Evolutionary conservation across 2,888 invertebrate genomes (phyloP).

Genomic region (Nyleta sp.): DNA sequence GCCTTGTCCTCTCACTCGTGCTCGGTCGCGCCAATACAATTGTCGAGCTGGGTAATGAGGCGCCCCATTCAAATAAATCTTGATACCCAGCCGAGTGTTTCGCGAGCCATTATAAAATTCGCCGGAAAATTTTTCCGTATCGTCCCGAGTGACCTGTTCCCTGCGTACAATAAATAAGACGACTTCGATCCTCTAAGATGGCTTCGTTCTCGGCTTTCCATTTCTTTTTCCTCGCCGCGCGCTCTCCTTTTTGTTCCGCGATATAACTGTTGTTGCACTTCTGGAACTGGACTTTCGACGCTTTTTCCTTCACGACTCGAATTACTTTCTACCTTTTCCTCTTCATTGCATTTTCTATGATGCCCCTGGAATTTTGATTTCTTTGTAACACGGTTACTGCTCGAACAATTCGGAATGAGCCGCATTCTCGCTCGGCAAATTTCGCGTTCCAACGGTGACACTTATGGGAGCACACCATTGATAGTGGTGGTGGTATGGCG

Average conservation of each 20-base stretch:
- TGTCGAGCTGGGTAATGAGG: slow-evolving; percentile 80
- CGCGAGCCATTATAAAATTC: slow-evolving; percentile 77
- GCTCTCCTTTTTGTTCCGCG: slow-evolving; percentile 17
- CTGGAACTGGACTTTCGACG: slow-evolving; percentile 39
- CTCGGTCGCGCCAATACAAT: slow-evolving; percentile 76
- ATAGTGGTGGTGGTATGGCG: background rate
- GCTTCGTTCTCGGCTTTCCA: slow-evolving; percentile 19
- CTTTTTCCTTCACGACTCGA: slow-evolving; percentile 35
- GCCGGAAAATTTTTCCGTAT: slow-evolving; percentile 50
- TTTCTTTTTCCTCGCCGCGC: slow-evolving; percentile 21
- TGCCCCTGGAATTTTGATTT: slow-evolving; percentile 56
- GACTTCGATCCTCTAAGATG: slow-evolving; percentile 16
- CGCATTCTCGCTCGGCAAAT: slow-evolving; percentile 27
- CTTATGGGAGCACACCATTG: slow-evolving; percentile 15
- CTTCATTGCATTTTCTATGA: slow-evolving; percentile 64
- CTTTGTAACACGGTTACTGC: slow-evolving; percentile 41
- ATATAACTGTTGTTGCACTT: slow-evolving; percentile 53
- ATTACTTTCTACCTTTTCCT: slow-evolving; percentile 47
- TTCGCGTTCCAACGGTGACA: slow-evolving; percentile 9
- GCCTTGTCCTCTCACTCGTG: slow-evolving; percentile 63
- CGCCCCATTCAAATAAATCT: slow-evolving; percentile 81
- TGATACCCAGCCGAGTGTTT: slow-evolving; percentile 79
- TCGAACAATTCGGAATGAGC: slow-evolving; percentile 24
- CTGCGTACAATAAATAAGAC: slow-evolving; percentile 46
- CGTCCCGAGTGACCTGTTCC: slow-evolving; percentile 45